Percentiles rank a stretch among this genome's conserved stretches.
Evolutionary conservation across 2,888 invertebrate genomes (phyloP).

Genomic region (Polydrusus tereticollis): DNA sequence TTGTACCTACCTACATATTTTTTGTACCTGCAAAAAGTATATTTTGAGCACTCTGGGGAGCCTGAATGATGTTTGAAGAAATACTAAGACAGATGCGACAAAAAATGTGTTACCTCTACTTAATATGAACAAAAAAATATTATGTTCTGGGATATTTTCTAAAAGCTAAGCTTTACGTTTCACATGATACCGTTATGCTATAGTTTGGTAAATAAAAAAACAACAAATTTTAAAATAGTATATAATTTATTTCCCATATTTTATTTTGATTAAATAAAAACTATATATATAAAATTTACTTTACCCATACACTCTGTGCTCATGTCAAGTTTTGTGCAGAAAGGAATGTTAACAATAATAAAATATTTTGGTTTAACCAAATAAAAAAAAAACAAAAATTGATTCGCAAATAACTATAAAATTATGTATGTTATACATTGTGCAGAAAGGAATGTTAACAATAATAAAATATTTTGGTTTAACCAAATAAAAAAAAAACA

Average conservation of each 20-base stretch:
- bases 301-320: neutral
- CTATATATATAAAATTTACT: neutral
- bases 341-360: constrained; percentile 65
- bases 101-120: no score
- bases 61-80: no score
- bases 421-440: constrained; percentile 7
- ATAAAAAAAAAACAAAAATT: constrained; percentile 15
- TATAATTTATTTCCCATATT: neutral
- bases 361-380: constrained; percentile 6
- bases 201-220: no score
- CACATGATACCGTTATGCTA: no score
- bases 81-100: no score
- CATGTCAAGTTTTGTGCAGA: constrained; percentile 34
- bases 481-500: constrained; percentile 13
- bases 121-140: neutral
- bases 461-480: constrained; percentile 15
- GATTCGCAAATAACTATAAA: neutral
- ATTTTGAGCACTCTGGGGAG: no score
- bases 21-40: no score
- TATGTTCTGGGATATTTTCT: neutral
- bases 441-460: constrained; percentile 65
- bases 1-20: no score
- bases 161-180: no score
- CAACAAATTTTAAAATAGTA: no score
- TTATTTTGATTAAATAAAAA: neutral